phyloP scores from a whole-genome alignment of 2,797 vertebrate genomes.

The Platyrinchus mystaceus region DNA sequence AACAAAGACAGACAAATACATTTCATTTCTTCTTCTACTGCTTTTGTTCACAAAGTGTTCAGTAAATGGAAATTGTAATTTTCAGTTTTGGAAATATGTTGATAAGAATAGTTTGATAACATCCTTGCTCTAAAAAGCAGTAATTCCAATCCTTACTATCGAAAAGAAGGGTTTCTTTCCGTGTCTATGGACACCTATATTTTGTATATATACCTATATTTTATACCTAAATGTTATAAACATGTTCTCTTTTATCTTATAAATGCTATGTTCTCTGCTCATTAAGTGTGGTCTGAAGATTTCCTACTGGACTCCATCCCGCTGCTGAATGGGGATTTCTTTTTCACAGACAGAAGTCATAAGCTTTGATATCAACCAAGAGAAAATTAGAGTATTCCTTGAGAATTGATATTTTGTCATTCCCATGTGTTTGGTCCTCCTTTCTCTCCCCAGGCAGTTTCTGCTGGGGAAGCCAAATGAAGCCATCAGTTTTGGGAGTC shows the following conservation, averaged over 20 bases:
- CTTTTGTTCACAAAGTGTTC: not conserved
- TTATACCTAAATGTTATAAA: not conserved
- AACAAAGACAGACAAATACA: accelerated
- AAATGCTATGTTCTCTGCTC: not conserved
- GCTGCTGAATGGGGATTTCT: not conserved
- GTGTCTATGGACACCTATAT: accelerated
- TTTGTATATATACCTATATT: not conserved
- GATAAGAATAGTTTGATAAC: not conserved
- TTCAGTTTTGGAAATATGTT: not conserved
- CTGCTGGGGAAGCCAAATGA: not conserved
- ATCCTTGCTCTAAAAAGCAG: not conserved
- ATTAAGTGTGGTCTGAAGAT: not conserved
- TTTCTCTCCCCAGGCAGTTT: not conserved
- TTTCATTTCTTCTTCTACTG: not conserved
- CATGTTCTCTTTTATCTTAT: not conserved
- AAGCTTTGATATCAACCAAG: not conserved
- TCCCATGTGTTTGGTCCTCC: not conserved
- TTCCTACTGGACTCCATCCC: not conserved
- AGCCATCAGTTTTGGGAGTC: not conserved
- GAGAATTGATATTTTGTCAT: not conserved
- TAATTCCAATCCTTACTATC: not conserved
- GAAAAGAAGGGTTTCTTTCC: not conserved
- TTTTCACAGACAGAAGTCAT: not conserved
- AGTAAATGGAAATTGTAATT: not conserved
- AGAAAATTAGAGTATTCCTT: not conserved